Percentiles rank a stretch among this genome's conserved stretches.
Conservation (phyloP, 1,140 invertebrate species). For the Drosophila ironensis region DNA sequence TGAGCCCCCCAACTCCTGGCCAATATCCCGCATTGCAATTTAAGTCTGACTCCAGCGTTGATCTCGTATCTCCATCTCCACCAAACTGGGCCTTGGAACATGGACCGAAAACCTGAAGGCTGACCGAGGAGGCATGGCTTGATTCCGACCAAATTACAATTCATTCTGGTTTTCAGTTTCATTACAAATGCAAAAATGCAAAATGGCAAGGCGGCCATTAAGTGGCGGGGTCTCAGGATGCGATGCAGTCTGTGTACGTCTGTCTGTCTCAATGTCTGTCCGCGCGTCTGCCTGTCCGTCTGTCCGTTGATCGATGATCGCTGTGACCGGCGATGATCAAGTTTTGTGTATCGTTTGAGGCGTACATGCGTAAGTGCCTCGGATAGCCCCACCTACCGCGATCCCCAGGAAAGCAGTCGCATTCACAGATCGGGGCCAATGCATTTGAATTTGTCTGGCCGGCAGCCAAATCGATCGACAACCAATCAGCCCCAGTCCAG, state of each 20-base stretch:
- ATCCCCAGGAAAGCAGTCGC: constrained; percentile 50
- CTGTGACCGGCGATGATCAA: constrained; percentile 32
- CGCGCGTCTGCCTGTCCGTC: constrained; percentile 11
- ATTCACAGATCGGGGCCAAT: constrained; percentile 72
- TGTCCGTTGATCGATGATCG: constrained; percentile 61
- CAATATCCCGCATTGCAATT: constrained; percentile 37
- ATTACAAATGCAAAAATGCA: constrained; percentile 81
- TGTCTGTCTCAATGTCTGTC: neutral
- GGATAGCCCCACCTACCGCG: constrained; percentile 14
- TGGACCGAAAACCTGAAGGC: constrained; percentile 20
- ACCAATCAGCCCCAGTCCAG: constrained; percentile 66
- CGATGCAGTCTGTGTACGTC: constrained; percentile 3
- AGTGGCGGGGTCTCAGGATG: constrained; percentile 21
- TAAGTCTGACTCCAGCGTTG: constrained; percentile 15
- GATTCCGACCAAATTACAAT: constrained; percentile 69
- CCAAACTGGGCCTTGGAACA: too few relatives aligned
- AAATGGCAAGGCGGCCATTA: constrained; percentile 78
- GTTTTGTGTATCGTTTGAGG: constrained; percentile 66
- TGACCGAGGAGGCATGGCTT: constrained; percentile 10
- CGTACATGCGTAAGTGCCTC: constrained; percentile 73
- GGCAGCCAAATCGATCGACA: constrained; percentile 76
- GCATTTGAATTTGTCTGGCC: constrained; percentile 74
- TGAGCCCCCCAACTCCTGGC: constrained; percentile 3
- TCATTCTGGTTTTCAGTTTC: constrained; percentile 79
- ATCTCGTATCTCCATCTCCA: constrained; percentile 36